Evolutionary conservation across 2,797 vertebrate species (phyloP).

Genomic region (Salarias fasciatus): DNA sequence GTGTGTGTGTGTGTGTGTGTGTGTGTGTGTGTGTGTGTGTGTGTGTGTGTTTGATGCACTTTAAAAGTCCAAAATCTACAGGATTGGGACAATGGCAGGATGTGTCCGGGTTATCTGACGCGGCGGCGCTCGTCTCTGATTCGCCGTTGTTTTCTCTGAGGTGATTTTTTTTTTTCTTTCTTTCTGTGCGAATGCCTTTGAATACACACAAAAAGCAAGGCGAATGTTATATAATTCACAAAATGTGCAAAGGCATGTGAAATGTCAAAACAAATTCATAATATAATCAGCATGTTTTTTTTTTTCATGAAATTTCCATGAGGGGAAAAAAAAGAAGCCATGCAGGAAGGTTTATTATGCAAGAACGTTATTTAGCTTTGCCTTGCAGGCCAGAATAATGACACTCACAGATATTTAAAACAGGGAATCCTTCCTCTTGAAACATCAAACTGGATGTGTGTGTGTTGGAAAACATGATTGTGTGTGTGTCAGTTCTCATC

Average conservation of each 20-base stretch:
- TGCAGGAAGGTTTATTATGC: background rate
- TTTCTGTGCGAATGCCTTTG: slow-evolving; percentile 30
- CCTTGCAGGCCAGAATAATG: background rate
- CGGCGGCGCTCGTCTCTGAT: slow-evolving; percentile 45
- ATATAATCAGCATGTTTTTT: background rate
- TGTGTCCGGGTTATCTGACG: slow-evolving; percentile 67
- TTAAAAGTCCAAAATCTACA: slow-evolving; percentile 16
- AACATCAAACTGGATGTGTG: background rate
- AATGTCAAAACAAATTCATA: slow-evolving; percentile 27
- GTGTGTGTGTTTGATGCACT: background rate
- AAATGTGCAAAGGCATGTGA: slow-evolving; percentile 3
- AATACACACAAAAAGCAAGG: slow-evolving; percentile 11
- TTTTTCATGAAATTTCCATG: slow-evolving; percentile 21
- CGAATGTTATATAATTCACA: slow-evolving; percentile 34
- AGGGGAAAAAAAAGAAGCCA: background rate
- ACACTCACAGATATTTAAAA: background rate
- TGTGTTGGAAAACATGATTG: background rate
- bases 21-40: slow-evolving; percentile 19
- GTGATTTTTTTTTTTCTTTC: slow-evolving; percentile 29
- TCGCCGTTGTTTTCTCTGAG: slow-evolving; percentile 46
- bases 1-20: background rate
- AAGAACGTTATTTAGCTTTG: background rate
- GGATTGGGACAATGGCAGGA: slow-evolving; percentile 76
- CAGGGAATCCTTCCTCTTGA: background rate
- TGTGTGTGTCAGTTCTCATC: slow-evolving; percentile 54